Evolutionary conservation across 2,113 vertebrate genomes (phyloP), one percentile per base, ranked within the genome.

Genomic region (Cyprinus carpio): DNA sequence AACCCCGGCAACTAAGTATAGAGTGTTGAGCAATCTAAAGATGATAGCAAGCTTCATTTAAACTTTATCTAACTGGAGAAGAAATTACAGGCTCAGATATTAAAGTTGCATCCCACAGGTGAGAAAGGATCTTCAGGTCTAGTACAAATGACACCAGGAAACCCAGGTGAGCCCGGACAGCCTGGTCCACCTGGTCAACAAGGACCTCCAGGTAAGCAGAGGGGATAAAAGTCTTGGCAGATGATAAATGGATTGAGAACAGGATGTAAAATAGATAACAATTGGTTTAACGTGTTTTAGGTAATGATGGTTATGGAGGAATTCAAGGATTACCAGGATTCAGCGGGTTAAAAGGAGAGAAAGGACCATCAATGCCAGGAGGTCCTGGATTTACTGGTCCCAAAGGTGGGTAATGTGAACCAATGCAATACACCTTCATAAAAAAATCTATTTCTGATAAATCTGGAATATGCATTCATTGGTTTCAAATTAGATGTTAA

Each of bases 121-220:
- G 91, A 91, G 34, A 94, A 94, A 72, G 94, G 94, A 56, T 86
- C 89, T 20, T 88, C 82, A 58, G 90, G 92, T 29, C n/a, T 69
- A 40, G 80, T 87, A 34, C 25, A 0, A 10, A 74, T 25, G 0
- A 86, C 20, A 71, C 87, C 86, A 65, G 94, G 94, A 83, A 90
- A 93, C 49, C 84, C 81, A 11, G 95, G 95, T 16, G 83, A 58
- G 11, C 90, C 91, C 37, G 95, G 95, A 81, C 37, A 81, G 1
- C 92, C 82, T 80, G 95, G 94, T 51, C 40, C 51, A 23, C 54
- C 74, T 51, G 93, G 93, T 51, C 89, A 81, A 79, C 87, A 76
- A 0, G 94, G 94, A 87, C 65, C 77, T 1, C 62, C 85, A 79
- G 94, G 94, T 94, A 72, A 87, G 89, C 81, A 71, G 9, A 54